Conservation (phyloP, 2,113 vertebrate genomes). For the Megaceryle maxima region DNA sequence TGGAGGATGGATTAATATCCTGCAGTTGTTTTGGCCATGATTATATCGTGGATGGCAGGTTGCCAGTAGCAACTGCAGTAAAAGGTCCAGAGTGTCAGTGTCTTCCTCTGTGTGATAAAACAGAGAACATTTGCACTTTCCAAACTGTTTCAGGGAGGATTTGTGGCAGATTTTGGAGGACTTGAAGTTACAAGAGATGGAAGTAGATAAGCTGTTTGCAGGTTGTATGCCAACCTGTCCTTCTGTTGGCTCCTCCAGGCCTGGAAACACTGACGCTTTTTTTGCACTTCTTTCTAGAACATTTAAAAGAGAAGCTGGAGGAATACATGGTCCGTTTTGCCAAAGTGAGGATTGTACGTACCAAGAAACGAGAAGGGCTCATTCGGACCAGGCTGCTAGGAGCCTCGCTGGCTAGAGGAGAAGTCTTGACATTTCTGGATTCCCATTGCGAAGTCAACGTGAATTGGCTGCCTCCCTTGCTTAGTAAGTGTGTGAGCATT, state of each 20-base stretch:
- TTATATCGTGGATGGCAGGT: neutral
- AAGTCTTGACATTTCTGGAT: slow-evolving; percentile 88
- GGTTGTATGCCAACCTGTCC: neutral
- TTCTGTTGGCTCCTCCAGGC: slow-evolving; percentile 2
- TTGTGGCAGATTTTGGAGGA: slow-evolving; percentile 1
- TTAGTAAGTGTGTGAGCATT: slow-evolving; percentile 76
- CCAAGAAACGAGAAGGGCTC: slow-evolving; percentile 87
- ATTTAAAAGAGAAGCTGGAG: slow-evolving; percentile 85
- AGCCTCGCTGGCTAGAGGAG: slow-evolving; percentile 85
- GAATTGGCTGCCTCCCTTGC: slow-evolving; percentile 89
- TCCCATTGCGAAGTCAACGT: slow-evolving; percentile 93
- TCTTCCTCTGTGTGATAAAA: slow-evolving; percentile 21
- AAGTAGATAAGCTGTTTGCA: neutral
- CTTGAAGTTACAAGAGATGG: neutral
- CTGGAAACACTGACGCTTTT: neutral
- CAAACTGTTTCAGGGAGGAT: neutral
- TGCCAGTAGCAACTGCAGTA: neutral
- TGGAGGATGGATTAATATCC: neutral
- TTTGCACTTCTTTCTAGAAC: slow-evolving; percentile 74
- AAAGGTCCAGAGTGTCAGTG: neutral
- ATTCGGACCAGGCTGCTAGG: slow-evolving; percentile 88
- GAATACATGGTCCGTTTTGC: slow-evolving; percentile 86
- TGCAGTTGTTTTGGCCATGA: slow-evolving; percentile 5
- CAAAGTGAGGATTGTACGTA: slow-evolving; percentile 88
- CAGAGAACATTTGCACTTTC: slow-evolving; percentile 19